Conservation (phyloP, 1,140 invertebrate genomes). For the Halictus rubicundus region DNA sequence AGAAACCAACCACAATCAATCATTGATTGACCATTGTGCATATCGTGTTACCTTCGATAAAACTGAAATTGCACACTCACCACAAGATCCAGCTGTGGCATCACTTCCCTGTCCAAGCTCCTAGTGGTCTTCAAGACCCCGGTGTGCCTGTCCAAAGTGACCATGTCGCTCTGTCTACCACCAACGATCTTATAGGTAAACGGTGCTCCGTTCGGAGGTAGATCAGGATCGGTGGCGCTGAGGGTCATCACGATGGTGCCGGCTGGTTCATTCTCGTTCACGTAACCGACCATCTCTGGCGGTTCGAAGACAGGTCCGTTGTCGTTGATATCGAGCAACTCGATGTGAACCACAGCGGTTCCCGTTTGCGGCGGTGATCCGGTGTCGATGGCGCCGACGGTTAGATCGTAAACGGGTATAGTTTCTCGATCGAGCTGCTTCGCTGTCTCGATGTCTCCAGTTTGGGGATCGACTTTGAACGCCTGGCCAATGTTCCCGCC, state of each 20-base stretch:
- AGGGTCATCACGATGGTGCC: constrained; percentile 92
- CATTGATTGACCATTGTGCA: no score
- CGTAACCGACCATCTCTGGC: constrained; percentile 86
- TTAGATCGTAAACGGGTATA: constrained; percentile 87
- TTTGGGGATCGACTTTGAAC: constrained; percentile 94
- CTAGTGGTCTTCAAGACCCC: constrained; percentile 90
- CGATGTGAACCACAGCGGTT: constrained; percentile 89
- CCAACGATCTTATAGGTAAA: constrained; percentile 91
- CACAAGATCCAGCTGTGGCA: constrained; percentile 86
- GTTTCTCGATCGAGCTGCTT: constrained; percentile 91
- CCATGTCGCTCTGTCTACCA: constrained; percentile 88
- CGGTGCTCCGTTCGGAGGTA: constrained; percentile 94
- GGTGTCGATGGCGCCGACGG: constrained; percentile 94
- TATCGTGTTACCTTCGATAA: no score
- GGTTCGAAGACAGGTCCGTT: constrained; percentile 93
- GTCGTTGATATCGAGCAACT: constrained; percentile 93
- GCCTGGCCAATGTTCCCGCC: constrained; percentile 90
- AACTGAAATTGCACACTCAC: no score
- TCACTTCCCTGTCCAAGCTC: constrained; percentile 91
- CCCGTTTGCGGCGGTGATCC: constrained; percentile 93
- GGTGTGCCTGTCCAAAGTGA: constrained; percentile 89
- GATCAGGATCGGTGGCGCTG: constrained; percentile 92
- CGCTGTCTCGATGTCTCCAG: constrained; percentile 90
- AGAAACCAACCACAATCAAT: constrained; percentile 1
- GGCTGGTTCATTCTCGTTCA: constrained; percentile 93